phyloP scores from a whole-genome alignment of 2,888 invertebrate species.

The Falcaria lacertinaria region DNA sequence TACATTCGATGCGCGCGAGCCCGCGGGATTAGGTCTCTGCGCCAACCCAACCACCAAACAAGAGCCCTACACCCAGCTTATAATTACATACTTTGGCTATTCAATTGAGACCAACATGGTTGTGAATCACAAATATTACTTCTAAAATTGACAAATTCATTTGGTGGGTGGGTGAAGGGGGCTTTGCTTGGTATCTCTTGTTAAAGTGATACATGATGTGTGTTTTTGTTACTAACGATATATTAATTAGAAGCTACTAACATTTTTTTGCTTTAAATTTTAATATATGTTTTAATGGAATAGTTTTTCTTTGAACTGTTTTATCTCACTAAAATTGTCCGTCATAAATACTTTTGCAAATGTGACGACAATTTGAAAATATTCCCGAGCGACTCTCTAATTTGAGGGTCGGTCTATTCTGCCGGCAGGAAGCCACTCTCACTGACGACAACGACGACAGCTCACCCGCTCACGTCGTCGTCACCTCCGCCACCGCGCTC shows the following conservation, averaged over 20 bases:
- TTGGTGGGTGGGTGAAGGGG: slow-evolving; percentile 81
- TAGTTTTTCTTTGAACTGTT: too few relatives aligned
- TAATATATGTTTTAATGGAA: background rate
- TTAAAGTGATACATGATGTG: slow-evolving; percentile 28
- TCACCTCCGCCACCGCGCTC: slow-evolving; percentile 77
- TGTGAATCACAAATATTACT: slow-evolving; percentile 11
- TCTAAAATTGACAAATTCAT: slow-evolving; percentile 58
- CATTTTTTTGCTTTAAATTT: background rate
- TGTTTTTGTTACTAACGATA: background rate
- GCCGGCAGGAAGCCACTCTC: slow-evolving; percentile 74
- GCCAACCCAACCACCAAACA: slow-evolving; percentile 80
- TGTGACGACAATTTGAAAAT: slow-evolving; percentile 4
- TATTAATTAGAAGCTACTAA: background rate
- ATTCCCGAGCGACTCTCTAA: slow-evolving; percentile 48
- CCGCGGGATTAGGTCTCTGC: slow-evolving; percentile 75
- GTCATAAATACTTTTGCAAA: background rate
- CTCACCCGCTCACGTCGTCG: slow-evolving; percentile 76
- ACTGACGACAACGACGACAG: slow-evolving; percentile 79
- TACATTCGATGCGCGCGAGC: slow-evolving; percentile 60
- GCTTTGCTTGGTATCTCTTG: slow-evolving; percentile 81
- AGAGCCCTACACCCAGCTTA: slow-evolving; percentile 77
- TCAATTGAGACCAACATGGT: slow-evolving; percentile 14
- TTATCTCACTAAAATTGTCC: background rate
- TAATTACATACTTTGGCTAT: slow-evolving; percentile 38
- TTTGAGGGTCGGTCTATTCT: slow-evolving; percentile 56